phyloP scores from a whole-genome alignment of 2,797 vertebrate genomes.

The Bucorvus abyssinicus region DNA sequence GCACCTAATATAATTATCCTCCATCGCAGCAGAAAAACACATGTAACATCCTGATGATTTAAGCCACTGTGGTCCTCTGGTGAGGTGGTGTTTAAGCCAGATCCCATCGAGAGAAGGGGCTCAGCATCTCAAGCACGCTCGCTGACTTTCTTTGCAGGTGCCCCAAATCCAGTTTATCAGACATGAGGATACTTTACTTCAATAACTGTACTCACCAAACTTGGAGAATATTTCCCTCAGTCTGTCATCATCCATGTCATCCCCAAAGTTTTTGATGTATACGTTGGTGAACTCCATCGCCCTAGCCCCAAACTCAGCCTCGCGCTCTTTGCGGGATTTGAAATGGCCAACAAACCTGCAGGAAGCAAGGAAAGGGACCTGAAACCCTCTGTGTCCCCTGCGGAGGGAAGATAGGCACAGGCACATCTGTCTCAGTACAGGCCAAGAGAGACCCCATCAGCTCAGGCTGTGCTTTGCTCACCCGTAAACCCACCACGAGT shows the following conservation, averaged over 20 bases:
- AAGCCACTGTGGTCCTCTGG: neutral
- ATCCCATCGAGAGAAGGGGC: accelerated
- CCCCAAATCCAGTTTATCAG: neutral
- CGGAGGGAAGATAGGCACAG: neutral
- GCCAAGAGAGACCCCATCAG: neutral
- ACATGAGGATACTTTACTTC: accelerated
- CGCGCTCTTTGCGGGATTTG: constrained; percentile 93
- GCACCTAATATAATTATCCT: neutral
- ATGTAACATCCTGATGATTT: neutral
- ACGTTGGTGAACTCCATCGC: constrained; percentile 93
- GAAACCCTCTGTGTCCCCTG: neutral
- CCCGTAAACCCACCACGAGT: neutral
- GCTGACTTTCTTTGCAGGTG: neutral
- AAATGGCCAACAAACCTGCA: constrained; percentile 94
- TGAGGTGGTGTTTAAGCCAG: neutral
- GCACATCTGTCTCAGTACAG: neutral
- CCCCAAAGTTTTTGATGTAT: constrained; percentile 96
- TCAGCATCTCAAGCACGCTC: neutral
- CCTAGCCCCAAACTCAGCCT: constrained; percentile 86
- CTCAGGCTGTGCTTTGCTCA: neutral
- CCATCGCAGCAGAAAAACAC: neutral
- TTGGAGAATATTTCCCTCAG: constrained; percentile 86
- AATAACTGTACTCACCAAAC: constrained; percentile 80
- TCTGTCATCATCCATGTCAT: constrained; percentile 84
- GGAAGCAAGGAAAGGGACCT: neutral